Percentiles rank a stretch among this genome's conserved stretches.
These are phyloP conservation scores for Alauda arvensis DNA, from an alignment of 2,797 vertebrate species.

Conservation along the genomic window DNA sequence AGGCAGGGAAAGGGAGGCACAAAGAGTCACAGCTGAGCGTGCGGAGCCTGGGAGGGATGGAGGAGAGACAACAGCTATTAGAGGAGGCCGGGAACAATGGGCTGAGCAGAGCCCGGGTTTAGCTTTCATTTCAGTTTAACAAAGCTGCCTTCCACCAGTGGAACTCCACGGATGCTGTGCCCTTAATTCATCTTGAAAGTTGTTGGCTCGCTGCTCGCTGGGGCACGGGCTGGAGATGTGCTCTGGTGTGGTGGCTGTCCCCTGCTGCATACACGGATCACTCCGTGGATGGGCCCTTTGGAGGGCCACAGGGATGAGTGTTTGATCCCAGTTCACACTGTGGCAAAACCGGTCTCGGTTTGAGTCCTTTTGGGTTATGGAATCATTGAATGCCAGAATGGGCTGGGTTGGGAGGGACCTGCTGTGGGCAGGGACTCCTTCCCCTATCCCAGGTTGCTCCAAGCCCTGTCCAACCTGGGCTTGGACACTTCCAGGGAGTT, in stretches of 20 bases:
- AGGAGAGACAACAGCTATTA: slow-evolving; percentile 36
- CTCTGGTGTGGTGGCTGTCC: not conserved
- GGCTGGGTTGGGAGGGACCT: not conserved
- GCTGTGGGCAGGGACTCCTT: not conserved
- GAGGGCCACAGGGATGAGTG: rapidly evolving
- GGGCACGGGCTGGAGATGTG: not conserved
- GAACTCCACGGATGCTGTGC: not conserved
- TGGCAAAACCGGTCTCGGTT: not conserved
- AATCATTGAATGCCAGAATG: not conserved
- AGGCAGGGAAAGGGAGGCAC: slow-evolving; percentile 46
- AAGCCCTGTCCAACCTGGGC: rapidly evolving
- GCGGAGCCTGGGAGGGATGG: not conserved
- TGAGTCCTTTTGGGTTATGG: not conserved
- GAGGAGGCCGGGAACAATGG: slow-evolving; percentile 26
- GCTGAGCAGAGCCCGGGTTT: not conserved
- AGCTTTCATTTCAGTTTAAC: slow-evolving; percentile 28
- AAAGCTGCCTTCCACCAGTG: slow-evolving; percentile 14
- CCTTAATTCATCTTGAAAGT: slow-evolving; percentile 14
- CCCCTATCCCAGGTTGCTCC: not conserved
- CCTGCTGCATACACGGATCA: rapidly evolving
- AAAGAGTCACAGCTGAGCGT: slow-evolving; percentile 57
- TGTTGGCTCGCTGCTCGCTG: not conserved
- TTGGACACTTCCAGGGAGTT: not conserved
- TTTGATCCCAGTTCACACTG: not conserved
- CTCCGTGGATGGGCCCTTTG: rapidly evolving